A percentile compares a stretch with the other conserved stretches of the same genome.
Conservation (phyloP, 2,888 invertebrate species). For the Elegia similella region DNA sequence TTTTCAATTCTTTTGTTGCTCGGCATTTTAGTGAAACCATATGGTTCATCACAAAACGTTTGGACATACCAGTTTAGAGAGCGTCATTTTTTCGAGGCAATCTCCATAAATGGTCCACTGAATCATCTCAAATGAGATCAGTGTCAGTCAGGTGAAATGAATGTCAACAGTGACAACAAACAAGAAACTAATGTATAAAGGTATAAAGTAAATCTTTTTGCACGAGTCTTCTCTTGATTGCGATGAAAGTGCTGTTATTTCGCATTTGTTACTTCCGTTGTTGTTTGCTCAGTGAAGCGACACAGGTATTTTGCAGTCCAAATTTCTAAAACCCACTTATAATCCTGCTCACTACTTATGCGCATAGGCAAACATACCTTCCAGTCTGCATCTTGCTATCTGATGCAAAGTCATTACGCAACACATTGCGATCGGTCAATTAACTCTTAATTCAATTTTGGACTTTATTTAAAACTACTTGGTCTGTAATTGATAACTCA, state of each 20-base stretch:
- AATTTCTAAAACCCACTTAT: neutral
- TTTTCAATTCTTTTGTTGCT: slow-evolving; percentile 1
- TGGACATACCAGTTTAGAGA: slow-evolving; percentile 35
- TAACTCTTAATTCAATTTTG: neutral
- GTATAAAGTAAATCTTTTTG: neutral
- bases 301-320: neutral
- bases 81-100: slow-evolving; percentile 31
- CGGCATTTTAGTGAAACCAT: slow-evolving; percentile 24
- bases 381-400: neutral
- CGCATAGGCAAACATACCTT: neutral
- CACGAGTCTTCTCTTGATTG: neutral
- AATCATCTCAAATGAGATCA: slow-evolving; percentile 65
- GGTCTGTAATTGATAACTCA: neutral
- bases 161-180: slow-evolving; percentile 6
- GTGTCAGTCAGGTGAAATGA: slow-evolving; percentile 33
- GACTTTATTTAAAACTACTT: neutral
- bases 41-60: slow-evolving; percentile 32
- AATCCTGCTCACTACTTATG: neutral
- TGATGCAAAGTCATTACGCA: neutral
- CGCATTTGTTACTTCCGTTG: neutral
- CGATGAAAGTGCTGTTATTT: slow-evolving; percentile 4
- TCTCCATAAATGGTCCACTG: slow-evolving; percentile 47
- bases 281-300: neutral
- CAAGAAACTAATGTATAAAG: too few relatives aligned
- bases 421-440: neutral